Evolutionary conservation across 1,140 invertebrate genomes (phyloP), one percentile per base, ranked within the genome.

Genomic region (Drosophila pseudoobscura): DNA sequence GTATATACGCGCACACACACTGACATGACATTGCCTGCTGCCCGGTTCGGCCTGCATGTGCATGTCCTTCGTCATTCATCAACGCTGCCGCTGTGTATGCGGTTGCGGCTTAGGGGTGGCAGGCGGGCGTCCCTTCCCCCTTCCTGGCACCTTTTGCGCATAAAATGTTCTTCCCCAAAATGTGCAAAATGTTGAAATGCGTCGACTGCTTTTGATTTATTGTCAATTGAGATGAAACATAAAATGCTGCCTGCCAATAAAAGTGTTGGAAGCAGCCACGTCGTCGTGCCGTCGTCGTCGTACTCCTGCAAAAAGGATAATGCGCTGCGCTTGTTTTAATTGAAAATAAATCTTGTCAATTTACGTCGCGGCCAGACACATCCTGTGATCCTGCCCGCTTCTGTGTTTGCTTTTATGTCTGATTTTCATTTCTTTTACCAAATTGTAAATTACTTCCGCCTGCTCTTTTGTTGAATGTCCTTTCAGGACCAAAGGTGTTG

Each of bases 321-420:
- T 87, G 82, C 59, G 75, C 59, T 69, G 59, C 57, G 71, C 80
- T 85, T 71, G 79, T 72, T 87, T 87, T 87, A 87, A 88, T 88
- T 87, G 79, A 87, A 87, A 79, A 87, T 87, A 87, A 88, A 88
- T 87, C 83, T 87, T 87, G 78, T 88, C 83, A 82, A 88, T 88
- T 87, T 87, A 70, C 78, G 75, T 63, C 75, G 78, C 59, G 57
- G 35, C 68, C 82, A 87, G 78, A 83, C 83, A 83, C 44, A 88
- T 68, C 75, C 75, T 70, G 35, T 39, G 69, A 64, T 61, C 65
- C 60, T 47, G 52, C 31, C 57, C 61, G 29, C 63, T 82, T 72
- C 71, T 75, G 69, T 72, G 69, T 76, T 80, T 87, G 63, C 70
- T 60, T 59, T 68, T 51, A 49, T 64, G 71, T 62, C 59, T 80